Evolutionary conservation across 2,797 vertebrate species (phyloP), one percentile per base, ranked within the genome.

Genomic region (Apogon hyalosoma): DNA sequence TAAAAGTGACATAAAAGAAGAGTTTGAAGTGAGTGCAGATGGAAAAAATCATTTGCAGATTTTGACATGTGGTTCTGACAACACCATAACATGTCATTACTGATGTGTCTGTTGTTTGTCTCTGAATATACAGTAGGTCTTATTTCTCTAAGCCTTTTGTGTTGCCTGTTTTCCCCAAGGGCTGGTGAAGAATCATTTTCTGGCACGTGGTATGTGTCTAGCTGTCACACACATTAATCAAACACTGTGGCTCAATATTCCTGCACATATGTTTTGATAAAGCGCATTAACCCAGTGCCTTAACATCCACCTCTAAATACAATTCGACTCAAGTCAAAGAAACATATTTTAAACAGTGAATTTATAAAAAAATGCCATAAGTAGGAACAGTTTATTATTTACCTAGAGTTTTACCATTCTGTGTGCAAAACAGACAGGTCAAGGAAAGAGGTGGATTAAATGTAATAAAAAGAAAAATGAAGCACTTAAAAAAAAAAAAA

Each of bases 31-130:
- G 63, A 43, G 12, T 8, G 12, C 10, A 59, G 57, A 52, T 49
- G 48, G 57, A n/a, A 24, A 42, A 69, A 57, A 74, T 78, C 16
- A 39, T 36, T 79, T 38, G 14, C 6, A 36, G 19, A 53, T 2
- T 15, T 21, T 59, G 63, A 77, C 75, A 11, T 9, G 59, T 14
- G 47, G 47, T 40, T 36, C 50, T 46, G 60, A 55, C 49, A 47
- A 31, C 31, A 21, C 45, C 36, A 28, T 47, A 48, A 56, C 49
- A 42, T 75, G 58, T 75, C 58, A 64, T 24, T 52, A 52, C 18
- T 71, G 72, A 79, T 39, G 67, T 7, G 54, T 38, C 58, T 52
- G 63, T 74, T 74, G 57, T 71, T 50, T 36, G 52, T 65, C 38
- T 33, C 0, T 51, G 47, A 69, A 69, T 54, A 14, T 21, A 42